Conservation (phyloP, 2,888 invertebrate genomes). For the Noctua comes region DNA sequence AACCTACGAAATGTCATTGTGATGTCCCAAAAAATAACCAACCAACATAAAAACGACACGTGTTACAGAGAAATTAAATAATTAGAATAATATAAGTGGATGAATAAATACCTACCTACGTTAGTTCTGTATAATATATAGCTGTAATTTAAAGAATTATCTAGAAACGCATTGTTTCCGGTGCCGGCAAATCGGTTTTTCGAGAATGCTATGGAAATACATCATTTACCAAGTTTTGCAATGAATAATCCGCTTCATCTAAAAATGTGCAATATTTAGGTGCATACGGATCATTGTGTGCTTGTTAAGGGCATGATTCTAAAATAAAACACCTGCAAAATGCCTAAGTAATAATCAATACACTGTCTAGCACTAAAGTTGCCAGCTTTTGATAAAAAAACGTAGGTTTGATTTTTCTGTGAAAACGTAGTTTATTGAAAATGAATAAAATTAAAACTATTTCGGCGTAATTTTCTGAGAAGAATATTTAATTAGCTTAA, state of each 20-base stretch:
- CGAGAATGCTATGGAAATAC: conserved; percentile 36
- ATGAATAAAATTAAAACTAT: background rate
- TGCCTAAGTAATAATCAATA: conserved; percentile 52
- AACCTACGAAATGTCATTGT: background rate
- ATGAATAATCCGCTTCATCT: background rate
- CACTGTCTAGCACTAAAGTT: conserved; percentile 41
- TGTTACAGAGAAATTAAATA: background rate
- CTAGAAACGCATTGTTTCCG: conserved; percentile 48
- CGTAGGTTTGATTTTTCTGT: background rate
- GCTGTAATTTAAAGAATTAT: conserved; percentile 20
- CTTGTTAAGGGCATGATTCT: conserved; percentile 38
- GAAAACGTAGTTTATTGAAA: background rate
- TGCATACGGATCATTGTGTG: conserved; percentile 6
- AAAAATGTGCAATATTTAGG: conserved; percentile 6
- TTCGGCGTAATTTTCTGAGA: background rate
- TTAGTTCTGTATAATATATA: background rate
- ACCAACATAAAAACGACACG: conserved; percentile 21
- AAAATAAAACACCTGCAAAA: conserved; percentile 54
- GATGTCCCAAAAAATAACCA: conserved; percentile 15
- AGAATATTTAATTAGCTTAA: background rate
- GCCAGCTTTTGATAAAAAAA: conserved; percentile 41
- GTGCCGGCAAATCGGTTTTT: conserved; percentile 48
- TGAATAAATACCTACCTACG: background rate
- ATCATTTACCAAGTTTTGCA: background rate
- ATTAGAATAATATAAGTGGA: background rate